A percentile compares a stretch with the other conserved stretches of the same genome.
These are phyloP conservation scores for Blastobasis lacticolella DNA, from an alignment of 2,888 invertebrate species.

Conservation along the genomic window DNA sequence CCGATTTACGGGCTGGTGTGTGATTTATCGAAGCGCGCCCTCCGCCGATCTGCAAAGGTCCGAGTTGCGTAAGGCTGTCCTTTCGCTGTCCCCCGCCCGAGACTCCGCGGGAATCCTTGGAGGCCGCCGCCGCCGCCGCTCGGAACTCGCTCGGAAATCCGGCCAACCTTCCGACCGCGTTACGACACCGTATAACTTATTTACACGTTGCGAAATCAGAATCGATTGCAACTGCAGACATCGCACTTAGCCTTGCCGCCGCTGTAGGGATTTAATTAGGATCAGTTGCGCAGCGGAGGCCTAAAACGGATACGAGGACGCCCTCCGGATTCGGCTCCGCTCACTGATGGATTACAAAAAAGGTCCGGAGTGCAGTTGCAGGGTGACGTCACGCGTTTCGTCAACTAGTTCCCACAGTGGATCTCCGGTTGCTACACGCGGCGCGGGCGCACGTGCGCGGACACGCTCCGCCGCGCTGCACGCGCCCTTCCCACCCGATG, in stretches of 20 bases:
- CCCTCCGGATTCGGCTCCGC: constrained; percentile 53
- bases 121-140: constrained; percentile 68
- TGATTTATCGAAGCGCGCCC: constrained; percentile 3
- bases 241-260: constrained; percentile 67
- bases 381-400: constrained; percentile 51
- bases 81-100: constrained; percentile 49
- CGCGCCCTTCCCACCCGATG: background rate
- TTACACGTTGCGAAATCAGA: constrained; percentile 72
- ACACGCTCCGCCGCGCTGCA: constrained; percentile 16
- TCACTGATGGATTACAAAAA: constrained; percentile 61
- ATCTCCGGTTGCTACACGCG: constrained; percentile 31
- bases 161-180: constrained; percentile 73
- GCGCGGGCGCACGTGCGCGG: constrained; percentile 21
- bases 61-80: constrained; percentile 50
- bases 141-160: constrained; percentile 73
- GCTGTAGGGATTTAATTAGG: constrained; percentile 73
- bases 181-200: constrained; percentile 72
- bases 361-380: constrained; percentile 44
- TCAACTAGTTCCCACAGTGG: constrained; percentile 54
- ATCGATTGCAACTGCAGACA: constrained; percentile 73
- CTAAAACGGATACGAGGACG: constrained; percentile 72
- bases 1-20: background rate
- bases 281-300: constrained; percentile 67
- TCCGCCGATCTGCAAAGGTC: constrained; percentile 23
- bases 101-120: constrained; percentile 66